Conservation (phyloP, 2,797 vertebrate genomes). For the Pangasius larnaudii region DNA sequence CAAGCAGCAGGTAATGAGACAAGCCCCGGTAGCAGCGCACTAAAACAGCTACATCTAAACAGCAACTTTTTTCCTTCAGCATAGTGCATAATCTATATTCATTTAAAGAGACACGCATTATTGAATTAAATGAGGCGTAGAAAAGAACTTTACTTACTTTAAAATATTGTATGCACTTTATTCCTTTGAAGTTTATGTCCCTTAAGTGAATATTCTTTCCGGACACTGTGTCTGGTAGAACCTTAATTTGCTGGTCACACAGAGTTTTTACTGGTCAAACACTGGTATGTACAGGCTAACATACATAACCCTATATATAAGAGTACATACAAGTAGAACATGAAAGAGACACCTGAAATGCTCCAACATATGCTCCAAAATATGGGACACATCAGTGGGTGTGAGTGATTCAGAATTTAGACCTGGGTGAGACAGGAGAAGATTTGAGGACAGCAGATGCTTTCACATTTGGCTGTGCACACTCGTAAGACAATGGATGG, state of each 20-base stretch:
- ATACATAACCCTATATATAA: neutral
- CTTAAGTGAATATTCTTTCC: neutral
- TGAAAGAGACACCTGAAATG: neutral
- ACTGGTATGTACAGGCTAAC: neutral
- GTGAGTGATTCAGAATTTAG: neutral
- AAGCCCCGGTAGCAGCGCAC: neutral
- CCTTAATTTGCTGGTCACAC: neutral
- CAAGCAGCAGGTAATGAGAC: neutral
- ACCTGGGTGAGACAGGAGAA: neutral
- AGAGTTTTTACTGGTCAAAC: neutral
- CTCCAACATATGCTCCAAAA: neutral
- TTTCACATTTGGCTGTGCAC: neutral
- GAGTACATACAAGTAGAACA: neutral
- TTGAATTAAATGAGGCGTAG: neutral
- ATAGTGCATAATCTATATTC: neutral
- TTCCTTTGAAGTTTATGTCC: neutral
- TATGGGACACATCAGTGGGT: neutral
- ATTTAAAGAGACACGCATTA: neutral
- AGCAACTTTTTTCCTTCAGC: neutral
- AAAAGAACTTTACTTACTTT: neutral
- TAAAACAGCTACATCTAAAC: neutral
- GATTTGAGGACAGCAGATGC: constrained; percentile 1
- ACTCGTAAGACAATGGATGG: neutral
- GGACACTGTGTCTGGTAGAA: neutral
- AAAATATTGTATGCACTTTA: neutral